phyloP scores from a whole-genome alignment of 2,113 vertebrate species.

The Felis catus region DNA sequence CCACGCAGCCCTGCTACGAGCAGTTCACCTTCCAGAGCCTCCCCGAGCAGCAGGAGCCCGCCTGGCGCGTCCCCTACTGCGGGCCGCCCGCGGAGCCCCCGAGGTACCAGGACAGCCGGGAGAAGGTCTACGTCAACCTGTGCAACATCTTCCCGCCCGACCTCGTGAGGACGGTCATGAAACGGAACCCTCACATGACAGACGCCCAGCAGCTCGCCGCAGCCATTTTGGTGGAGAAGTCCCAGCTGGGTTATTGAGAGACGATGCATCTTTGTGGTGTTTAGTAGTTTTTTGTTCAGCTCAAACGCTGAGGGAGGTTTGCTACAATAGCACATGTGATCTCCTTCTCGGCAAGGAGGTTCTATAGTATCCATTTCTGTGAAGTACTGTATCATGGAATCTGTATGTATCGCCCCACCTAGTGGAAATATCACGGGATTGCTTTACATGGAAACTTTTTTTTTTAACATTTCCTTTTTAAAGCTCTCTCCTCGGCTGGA shows the following conservation, averaged over 20 bases:
- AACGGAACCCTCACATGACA: conserved; percentile 93
- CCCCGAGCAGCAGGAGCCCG: conserved; percentile 90
- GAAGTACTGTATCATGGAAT: conserved; percentile 88
- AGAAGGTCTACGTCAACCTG: conserved; percentile 94
- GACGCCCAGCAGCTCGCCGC: conserved; percentile 97
- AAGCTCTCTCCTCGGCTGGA: conserved; percentile 83
- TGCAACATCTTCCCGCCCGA: conserved; percentile 98
- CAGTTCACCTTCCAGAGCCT: conserved; percentile 93
- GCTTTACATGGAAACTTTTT: conserved; percentile 84
- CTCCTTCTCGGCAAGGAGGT: conserved; percentile 90
- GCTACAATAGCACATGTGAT: conserved; percentile 92
- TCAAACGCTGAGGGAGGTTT: conserved; percentile 89
- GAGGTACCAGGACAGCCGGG: conserved; percentile 88
- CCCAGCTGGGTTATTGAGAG: conserved; percentile 92
- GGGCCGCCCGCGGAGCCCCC: conserved; percentile 87
- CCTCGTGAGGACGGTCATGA: conserved; percentile 96
- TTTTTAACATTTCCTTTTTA: conserved; percentile 78
- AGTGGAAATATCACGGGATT: conserved; percentile 79
- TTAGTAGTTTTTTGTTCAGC: conserved; percentile 88
- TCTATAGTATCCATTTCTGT: conserved; percentile 90
- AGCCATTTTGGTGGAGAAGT: conserved; percentile 95
- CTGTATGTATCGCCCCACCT: conserved; percentile 84
- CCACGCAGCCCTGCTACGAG: conserved; percentile 89
- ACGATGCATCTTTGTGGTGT: conserved; percentile 86
- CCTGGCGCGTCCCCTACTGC: conserved; percentile 89